Percentiles rank a stretch among this genome's conserved stretches.
These are phyloP conservation scores for Tyto alba DNA, from an alignment of 2,113 vertebrate genomes.

Conservation along the genomic window DNA sequence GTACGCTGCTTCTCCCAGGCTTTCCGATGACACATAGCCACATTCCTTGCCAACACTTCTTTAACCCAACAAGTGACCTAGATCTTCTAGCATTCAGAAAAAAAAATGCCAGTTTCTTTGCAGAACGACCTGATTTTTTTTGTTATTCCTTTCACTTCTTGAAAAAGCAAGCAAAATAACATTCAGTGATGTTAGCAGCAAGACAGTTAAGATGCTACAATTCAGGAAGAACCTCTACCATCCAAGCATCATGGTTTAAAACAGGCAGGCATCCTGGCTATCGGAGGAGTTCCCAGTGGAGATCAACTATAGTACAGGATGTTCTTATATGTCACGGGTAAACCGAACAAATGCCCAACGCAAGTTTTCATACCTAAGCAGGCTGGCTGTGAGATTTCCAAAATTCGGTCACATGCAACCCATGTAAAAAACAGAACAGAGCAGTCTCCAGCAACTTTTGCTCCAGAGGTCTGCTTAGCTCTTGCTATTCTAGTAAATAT, in stretches of 20 bases:
- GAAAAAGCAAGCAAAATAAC: background rate
- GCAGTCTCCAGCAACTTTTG: background rate
- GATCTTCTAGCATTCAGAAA: background rate
- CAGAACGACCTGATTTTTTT: background rate
- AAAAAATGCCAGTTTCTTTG: background rate
- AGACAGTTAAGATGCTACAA: background rate
- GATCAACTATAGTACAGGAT: background rate
- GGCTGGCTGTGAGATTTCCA: background rate
- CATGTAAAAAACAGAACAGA: background rate
- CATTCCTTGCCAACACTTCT: background rate
- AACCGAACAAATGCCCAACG: background rate
- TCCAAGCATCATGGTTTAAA: background rate
- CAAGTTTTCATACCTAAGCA: background rate
- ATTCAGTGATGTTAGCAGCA: background rate
- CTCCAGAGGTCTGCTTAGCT: background rate
- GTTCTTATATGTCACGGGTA: background rate
- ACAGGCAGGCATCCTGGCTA: background rate
- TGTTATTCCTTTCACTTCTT: background rate
- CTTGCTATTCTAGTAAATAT: background rate
- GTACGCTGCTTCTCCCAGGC: background rate
- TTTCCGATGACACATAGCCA: conserved; percentile 12
- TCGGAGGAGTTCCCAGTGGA: background rate
- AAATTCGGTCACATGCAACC: background rate
- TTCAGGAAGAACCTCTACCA: background rate
- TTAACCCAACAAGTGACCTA: conserved; percentile 35